phyloP scores from a whole-genome alignment of 2,888 invertebrate species.

The Drosophila meridiana region DNA sequence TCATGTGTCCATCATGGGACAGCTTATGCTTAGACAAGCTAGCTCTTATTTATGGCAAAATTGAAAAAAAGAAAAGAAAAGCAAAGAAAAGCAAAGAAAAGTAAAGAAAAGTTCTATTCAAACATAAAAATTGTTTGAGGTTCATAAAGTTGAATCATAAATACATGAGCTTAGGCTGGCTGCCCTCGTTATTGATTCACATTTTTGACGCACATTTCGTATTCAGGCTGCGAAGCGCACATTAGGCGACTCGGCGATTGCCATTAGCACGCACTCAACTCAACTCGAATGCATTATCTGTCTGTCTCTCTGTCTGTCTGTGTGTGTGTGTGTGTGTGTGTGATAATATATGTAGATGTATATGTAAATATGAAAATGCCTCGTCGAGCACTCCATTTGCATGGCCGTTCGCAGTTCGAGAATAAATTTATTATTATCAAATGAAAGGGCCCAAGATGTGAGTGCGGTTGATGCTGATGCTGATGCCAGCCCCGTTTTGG shows the following conservation, averaged over 20 bases:
- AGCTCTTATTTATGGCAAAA: background rate
- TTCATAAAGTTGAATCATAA: constrained; percentile 4
- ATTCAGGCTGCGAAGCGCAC: constrained; percentile 44
- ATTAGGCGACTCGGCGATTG: constrained; percentile 34
- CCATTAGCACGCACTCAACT: constrained; percentile 70
- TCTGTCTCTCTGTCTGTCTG: background rate
- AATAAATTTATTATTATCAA: constrained; percentile 48
- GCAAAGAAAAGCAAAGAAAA: background rate
- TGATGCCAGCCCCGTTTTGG: background rate
- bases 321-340: background rate
- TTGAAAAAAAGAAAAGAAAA: background rate
- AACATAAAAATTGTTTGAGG: background rate
- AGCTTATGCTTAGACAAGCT: background rate
- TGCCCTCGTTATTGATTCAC: constrained; percentile 24
- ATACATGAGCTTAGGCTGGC: background rate
- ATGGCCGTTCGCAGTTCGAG: constrained; percentile 29
- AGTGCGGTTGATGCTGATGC: background rate
- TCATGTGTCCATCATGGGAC: too few species aligned
- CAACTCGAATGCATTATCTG: constrained; percentile 37
- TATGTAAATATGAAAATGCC: constrained; percentile 32
- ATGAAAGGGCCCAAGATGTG: constrained; percentile 32
- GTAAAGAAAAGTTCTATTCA: background rate
- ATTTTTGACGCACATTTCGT: constrained; percentile 31
- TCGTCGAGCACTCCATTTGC: constrained; percentile 39
- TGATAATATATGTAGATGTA: constrained; percentile 16